phyloP scores from a whole-genome alignment of 2,888 invertebrate genomes.

The Incurvaria masculella region DNA sequence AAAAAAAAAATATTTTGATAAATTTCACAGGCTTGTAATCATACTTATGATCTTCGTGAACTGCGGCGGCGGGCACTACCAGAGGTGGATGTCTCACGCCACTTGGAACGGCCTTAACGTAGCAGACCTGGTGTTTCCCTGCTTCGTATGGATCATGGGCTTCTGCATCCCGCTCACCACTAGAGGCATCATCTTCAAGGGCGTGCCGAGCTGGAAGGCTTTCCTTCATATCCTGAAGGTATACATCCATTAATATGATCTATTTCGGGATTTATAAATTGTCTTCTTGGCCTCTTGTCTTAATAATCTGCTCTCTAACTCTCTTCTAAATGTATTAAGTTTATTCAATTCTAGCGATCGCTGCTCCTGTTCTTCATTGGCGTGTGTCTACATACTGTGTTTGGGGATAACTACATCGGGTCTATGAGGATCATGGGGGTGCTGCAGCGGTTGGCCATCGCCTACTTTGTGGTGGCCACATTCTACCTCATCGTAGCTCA shows the following conservation, averaged over 20 bases:
- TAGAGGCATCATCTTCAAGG: constrained; percentile 66
- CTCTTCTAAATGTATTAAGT: too few species aligned
- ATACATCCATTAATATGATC: too few species aligned
- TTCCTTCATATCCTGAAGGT: constrained; percentile 65
- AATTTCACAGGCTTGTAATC: constrained; percentile 70
- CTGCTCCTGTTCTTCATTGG: constrained; percentile 73
- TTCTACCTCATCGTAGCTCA: constrained; percentile 59
- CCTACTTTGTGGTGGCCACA: constrained; percentile 74
- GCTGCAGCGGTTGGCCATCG: constrained; percentile 82
- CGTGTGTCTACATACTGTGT: constrained; percentile 66
- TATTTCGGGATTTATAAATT: too few species aligned
- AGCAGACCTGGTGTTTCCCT: constrained; percentile 93
- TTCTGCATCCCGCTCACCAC: constrained; percentile 88
- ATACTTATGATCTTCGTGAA: constrained; percentile 90
- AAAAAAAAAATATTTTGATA: too few species aligned
- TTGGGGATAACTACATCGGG: constrained; percentile 63
- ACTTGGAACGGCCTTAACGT: constrained; percentile 90
- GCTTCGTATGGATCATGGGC: constrained; percentile 98
- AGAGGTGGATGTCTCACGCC: constrained; percentile 83
- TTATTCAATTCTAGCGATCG: constrained; percentile 58
- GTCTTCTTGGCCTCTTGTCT: too few species aligned
- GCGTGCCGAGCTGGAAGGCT: constrained; percentile 55
- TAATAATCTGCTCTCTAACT: too few species aligned
- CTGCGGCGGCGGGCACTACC: constrained; percentile 85
- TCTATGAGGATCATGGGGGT: constrained; percentile 85